Conservation (phyloP, 2,888 invertebrate genomes). For the Frankliniella fusca region DNA sequence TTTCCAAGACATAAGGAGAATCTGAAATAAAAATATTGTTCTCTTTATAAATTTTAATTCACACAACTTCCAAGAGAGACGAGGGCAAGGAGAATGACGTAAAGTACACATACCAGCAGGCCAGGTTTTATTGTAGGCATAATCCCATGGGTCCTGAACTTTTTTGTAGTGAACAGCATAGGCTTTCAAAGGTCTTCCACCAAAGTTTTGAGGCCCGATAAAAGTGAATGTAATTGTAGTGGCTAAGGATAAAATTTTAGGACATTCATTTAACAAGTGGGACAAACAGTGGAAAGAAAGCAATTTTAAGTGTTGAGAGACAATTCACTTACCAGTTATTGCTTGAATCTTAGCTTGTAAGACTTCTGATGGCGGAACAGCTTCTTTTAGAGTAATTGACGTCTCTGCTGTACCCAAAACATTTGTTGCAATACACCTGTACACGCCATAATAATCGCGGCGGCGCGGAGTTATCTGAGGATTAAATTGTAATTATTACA, state of each 20-base stretch:
- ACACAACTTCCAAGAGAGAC: neutral
- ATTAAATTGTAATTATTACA: neutral
- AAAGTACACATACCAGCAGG: conserved; percentile 54
- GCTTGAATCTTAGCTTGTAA: conserved; percentile 62
- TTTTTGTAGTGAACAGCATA: conserved; percentile 73
- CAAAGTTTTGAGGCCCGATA: conserved; percentile 66
- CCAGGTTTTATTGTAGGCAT: conserved; percentile 70
- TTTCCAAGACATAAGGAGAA: conserved; percentile 75
- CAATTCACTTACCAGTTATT: conserved; percentile 52
- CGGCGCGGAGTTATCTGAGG: conserved; percentile 60
- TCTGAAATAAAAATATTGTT: conserved; percentile 46
- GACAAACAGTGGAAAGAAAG: conserved; percentile 31
- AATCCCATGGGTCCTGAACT: conserved; percentile 63
- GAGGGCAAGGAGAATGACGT: neutral
- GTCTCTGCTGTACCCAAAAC: conserved; percentile 64
- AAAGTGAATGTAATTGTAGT: conserved; percentile 79
- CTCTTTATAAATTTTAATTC: neutral
- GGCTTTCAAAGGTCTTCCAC: conserved; percentile 70
- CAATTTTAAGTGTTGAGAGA: conserved; percentile 15
- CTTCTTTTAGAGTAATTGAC: conserved; percentile 68
- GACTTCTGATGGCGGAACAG: conserved; percentile 64
- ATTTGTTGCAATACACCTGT: conserved; percentile 79
- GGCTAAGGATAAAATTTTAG: conserved; percentile 49
- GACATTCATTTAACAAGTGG: neutral
- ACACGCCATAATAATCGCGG: conserved; percentile 63